Evolutionary conservation across 2,888 invertebrate genomes (phyloP).

Genomic region (Archaeoteleia sp.): DNA sequence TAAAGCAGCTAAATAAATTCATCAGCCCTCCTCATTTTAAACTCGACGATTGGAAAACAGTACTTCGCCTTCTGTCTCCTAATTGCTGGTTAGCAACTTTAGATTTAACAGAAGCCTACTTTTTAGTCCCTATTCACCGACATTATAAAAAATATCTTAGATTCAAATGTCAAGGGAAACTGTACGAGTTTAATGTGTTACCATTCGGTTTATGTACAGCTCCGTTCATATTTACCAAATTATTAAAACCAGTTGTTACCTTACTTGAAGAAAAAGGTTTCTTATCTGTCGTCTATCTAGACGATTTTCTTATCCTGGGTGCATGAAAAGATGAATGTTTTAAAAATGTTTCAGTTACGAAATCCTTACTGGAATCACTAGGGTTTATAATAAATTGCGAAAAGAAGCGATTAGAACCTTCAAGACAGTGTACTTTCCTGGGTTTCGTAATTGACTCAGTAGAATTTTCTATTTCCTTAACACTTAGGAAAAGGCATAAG

Average conservation of each 20-base stretch:
- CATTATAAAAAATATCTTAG: too few species aligned
- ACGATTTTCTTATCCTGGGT: conserved; percentile 39
- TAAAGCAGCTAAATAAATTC: conserved; percentile 21
- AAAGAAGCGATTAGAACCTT: conserved; percentile 21
- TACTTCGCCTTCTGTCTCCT: background rate
- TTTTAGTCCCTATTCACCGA: too few species aligned
- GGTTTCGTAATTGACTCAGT: conserved; percentile 23
- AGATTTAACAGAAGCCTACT: too few species aligned
- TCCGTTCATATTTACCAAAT: too few species aligned
- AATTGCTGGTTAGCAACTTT: conserved; percentile 7
- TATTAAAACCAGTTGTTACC: conserved; percentile 11
- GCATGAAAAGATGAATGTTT: conserved; percentile 10
- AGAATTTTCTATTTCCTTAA: conserved; percentile 3
- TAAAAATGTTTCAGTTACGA: conserved; percentile 18
- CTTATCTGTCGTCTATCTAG: conserved; percentile 25
- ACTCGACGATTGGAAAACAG: conserved; percentile 23
- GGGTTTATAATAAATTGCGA: conserved; percentile 33
- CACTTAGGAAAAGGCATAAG: conserved; percentile 11
- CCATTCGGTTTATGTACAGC: too few species aligned
- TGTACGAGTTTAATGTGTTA: too few species aligned
- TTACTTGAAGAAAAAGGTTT: too few species aligned
- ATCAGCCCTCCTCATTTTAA: conserved; percentile 16
- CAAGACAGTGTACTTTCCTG: conserved; percentile 23
- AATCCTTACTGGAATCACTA: conserved; percentile 7
- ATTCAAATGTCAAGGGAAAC: too few species aligned